Percentiles rank a stretch among this genome's conserved stretches.
phyloP scores from a whole-genome alignment of 2,113 vertebrate genomes.

The Stegastes partitus region DNA sequence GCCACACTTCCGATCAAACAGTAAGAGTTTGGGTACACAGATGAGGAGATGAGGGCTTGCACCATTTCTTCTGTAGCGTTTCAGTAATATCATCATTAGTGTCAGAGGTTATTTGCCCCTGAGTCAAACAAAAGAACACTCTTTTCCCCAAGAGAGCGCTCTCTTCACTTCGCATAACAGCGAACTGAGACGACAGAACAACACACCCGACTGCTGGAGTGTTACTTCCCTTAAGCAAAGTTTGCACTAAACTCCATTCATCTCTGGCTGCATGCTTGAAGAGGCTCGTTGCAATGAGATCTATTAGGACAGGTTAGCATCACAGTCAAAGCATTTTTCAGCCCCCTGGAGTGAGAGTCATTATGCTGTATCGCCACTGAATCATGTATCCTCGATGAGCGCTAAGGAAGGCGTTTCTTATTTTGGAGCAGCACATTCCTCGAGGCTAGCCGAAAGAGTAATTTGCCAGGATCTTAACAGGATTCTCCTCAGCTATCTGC shows the following conservation, averaged over 20 bases:
- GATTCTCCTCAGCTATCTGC: constrained; percentile 59
- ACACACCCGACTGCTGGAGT: constrained; percentile 38
- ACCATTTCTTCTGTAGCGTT: constrained; percentile 38
- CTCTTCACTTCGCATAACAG: constrained; percentile 41
- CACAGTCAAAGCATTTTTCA: constrained; percentile 56
- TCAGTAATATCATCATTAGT: constrained; percentile 55
- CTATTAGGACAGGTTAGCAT: constrained; percentile 75
- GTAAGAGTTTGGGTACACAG: constrained; percentile 8
- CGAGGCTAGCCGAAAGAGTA: constrained; percentile 44
- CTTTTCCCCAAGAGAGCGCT: constrained; percentile 36
- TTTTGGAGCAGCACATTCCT: constrained; percentile 49
- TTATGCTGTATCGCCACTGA: constrained; percentile 41
- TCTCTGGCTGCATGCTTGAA: constrained; percentile 47
- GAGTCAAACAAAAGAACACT: constrained; percentile 53
- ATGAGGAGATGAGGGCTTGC: constrained; percentile 28
- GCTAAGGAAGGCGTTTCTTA: constrained; percentile 37
- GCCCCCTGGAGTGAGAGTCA: constrained; percentile 40
- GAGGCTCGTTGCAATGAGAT: constrained; percentile 33
- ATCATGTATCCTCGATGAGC: constrained; percentile 43
- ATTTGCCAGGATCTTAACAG: constrained; percentile 60
- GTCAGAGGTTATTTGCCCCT: constrained; percentile 53
- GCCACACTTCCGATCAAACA: constrained; percentile 27
- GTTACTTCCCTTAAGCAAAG: constrained; percentile 64
- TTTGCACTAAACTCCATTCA: constrained; percentile 60
- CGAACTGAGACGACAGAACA: constrained; percentile 51